Conservation (phyloP, 2,797 vertebrate species). For the Crocidura indochinensis region DNA sequence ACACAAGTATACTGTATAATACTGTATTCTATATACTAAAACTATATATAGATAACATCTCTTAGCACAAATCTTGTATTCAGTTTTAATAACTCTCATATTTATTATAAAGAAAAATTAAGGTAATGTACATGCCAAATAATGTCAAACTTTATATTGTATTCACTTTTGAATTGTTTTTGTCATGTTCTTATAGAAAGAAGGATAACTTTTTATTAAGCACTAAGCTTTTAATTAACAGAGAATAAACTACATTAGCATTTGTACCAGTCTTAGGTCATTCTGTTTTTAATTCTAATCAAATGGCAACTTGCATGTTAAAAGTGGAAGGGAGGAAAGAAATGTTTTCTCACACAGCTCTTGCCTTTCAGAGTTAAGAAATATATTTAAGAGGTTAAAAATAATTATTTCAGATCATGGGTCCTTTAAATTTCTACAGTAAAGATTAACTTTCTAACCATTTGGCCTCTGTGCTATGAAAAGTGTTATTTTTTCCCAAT, state of each 20-base stretch:
- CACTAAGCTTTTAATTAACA: neutral
- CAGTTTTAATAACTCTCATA: neutral
- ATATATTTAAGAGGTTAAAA: neutral
- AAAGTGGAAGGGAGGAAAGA: neutral
- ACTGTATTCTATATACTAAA: no score
- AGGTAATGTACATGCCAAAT: neutral
- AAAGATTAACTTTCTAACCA: neutral
- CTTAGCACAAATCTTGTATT: neutral
- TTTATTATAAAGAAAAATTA: neutral
- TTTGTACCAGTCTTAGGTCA: neutral
- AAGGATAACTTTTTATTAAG: neutral
- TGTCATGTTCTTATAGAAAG: neutral
- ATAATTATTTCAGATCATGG: neutral
- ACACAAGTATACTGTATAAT: no score
- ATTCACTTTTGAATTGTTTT: neutral
- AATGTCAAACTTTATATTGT: neutral
- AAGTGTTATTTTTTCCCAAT: neutral
- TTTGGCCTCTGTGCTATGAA: neutral
- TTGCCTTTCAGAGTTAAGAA: neutral
- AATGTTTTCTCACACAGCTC: neutral
- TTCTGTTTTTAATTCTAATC: neutral
- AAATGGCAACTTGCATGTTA: neutral
- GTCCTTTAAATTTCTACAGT: neutral
- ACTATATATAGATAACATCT: no score
- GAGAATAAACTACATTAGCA: neutral